Conservation (phyloP, 2,113 vertebrate species). For the Saimiri boliviensis region DNA sequence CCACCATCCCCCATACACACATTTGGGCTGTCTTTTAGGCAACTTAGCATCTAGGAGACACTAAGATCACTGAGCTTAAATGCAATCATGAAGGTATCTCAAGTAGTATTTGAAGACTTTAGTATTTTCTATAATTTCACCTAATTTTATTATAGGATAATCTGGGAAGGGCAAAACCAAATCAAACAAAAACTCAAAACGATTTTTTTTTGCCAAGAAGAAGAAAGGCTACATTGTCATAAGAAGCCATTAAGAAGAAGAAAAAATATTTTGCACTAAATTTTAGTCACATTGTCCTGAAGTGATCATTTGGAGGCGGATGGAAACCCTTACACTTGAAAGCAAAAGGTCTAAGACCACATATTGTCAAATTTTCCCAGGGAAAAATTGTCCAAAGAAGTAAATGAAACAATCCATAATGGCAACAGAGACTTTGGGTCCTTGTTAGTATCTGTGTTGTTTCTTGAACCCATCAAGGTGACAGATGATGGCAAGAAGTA, state of each 20-base stretch:
- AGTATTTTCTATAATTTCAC: not conserved
- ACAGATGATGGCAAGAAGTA: not conserved
- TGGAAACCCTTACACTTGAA: not conserved
- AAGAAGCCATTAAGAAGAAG: not conserved
- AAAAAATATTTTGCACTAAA: not conserved
- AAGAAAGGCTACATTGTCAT: not conserved
- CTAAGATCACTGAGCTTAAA: not conserved
- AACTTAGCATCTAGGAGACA: not conserved
- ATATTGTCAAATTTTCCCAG: not conserved
- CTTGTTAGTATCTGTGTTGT: not conserved
- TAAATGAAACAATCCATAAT: not conserved
- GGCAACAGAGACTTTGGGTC: not conserved
- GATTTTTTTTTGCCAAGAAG: not conserved
- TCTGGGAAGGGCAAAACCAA: not conserved
- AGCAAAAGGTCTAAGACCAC: not conserved
- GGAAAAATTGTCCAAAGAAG: not conserved
- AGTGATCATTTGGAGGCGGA: not conserved
- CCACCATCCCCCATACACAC: rapidly evolving
- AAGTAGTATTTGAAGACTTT: not conserved
- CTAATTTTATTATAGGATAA: not conserved
- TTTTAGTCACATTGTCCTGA: not conserved
- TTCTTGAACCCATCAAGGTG: not conserved
- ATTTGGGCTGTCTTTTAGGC: not conserved
- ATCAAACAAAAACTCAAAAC: not conserved
- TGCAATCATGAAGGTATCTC: not conserved